Evolutionary conservation across 2,797 vertebrate species (phyloP), one percentile per base, ranked within the genome.

Genomic region (Urosaurus nigricauda): DNA sequence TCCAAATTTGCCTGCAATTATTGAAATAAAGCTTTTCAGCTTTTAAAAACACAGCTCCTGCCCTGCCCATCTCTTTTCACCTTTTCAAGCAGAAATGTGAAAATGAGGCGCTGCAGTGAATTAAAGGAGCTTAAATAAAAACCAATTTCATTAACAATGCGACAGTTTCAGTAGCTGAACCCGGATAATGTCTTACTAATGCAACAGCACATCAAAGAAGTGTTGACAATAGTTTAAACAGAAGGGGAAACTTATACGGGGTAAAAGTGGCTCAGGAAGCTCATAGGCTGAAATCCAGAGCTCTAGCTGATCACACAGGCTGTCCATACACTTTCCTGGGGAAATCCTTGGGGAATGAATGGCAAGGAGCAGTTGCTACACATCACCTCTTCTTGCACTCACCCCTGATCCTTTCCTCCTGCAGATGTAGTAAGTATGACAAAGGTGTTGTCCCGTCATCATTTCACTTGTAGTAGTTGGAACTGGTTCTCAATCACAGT

Each of bases 81-180:
- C 35, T 60, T 47, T 47, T 75, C 53, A 58, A 26, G 71, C 26
- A 63, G 56, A 85, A 60, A n/a, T 85, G 84, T 75, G 83, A 74
- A 58, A 63, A 82, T 68, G 80, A 47, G 73, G 63, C 43, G 56
- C 58, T 77, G 84, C 37, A n/a, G 56, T 63, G 56, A 85, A 85
- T 85, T 85, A 85, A 85, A 85, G 84, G 56, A 85, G 73, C 84
- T 85, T 65, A 85, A 85, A 77, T 85, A 78, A 85, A 78, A 85
- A 85, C 84, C 84, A 85, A 77, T 85, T 85, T 85, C 56, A 78
- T 85, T 78, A 85, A 85, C 84, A 77, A 85, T 78, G 73, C 56
- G 63, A 85, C 37, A 77, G 84, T 85, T 85, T 85, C 84, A 65
- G 73, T 63, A 85, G 56, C 56, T 77, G 56, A 63, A 73, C 84